These are phyloP conservation scores for Drosophila kurseongensis DNA, from an alignment of 1,140 invertebrate species.

Conservation along the genomic window DNA sequence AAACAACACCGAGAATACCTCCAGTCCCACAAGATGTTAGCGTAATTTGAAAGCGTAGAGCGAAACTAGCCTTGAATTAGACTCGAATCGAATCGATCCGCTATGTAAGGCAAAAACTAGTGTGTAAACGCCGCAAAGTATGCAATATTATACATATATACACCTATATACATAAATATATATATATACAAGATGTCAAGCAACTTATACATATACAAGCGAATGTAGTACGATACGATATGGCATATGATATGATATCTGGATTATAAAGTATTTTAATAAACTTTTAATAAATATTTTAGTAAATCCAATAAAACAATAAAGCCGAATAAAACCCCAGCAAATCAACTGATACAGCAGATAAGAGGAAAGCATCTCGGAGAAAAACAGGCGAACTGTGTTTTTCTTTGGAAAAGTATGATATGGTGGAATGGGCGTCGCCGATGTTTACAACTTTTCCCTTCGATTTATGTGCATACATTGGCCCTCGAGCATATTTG, in stretches of 20 bases:
- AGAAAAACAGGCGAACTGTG: constrained; percentile 30
- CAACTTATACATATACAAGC: constrained; percentile 51
- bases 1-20: constrained; percentile 63
- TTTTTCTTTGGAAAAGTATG: constrained; percentile 29
- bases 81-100: constrained; percentile 59
- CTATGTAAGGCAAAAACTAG: constrained; percentile 56
- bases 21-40: constrained; percentile 60
- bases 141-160: constrained; percentile 76
- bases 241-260: constrained; percentile 66
- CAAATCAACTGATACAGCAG: constrained; percentile 17
- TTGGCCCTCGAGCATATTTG: constrained; percentile 60
- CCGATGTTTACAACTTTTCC: constrained; percentile 37
- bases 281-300: constrained; percentile 83
- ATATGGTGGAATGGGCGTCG: neutral
- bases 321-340: constrained; percentile 25
- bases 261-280: constrained; percentile 81
- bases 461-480: constrained; percentile 70
- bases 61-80: constrained; percentile 75
- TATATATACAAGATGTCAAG: constrained; percentile 57
- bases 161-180: constrained; percentile 45
- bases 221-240: constrained; percentile 63
- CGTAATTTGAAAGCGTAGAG: constrained; percentile 59
- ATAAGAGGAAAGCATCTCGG: neutral
- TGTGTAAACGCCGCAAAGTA: constrained; percentile 79
- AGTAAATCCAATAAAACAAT: constrained; percentile 63